Percentiles rank a stretch among this genome's conserved stretches.
Evolutionary conservation across 2,113 vertebrate genomes (phyloP).

Genomic region (Podarcis muralis): DNA sequence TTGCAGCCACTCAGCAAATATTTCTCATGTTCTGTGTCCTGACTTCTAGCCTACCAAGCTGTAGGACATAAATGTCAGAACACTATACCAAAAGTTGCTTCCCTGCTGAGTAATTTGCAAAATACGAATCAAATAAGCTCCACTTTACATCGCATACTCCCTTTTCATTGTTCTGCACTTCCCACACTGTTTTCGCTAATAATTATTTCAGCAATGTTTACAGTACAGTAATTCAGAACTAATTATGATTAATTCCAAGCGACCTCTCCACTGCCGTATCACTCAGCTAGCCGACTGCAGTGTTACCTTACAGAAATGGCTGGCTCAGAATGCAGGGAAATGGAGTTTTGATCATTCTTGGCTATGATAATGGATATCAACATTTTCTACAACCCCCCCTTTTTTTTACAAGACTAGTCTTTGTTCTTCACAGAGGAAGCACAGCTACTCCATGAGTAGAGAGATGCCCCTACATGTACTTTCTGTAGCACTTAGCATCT

Average conservation of each 20-base stretch:
- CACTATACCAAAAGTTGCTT: neutral
- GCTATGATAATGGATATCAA: neutral
- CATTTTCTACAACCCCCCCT: neutral
- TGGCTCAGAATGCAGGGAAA: neutral
- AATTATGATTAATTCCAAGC: neutral
- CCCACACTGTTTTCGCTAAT: neutral
- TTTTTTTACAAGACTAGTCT: neutral
- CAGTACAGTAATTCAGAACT: neutral
- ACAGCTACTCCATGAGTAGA: neutral
- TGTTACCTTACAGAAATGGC: neutral
- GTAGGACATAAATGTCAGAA: neutral
- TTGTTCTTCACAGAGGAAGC: slow-evolving; percentile 1
- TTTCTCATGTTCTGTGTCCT: neutral
- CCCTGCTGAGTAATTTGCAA: slow-evolving; percentile 2
- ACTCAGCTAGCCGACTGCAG: neutral
- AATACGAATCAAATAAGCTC: slow-evolving; percentile 21
- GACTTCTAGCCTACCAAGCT: neutral
- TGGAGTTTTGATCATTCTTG: neutral
- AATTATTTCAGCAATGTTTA: slow-evolving; percentile 13
- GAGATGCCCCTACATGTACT: neutral
- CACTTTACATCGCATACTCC: neutral
- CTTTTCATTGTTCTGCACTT: slow-evolving; percentile 26
- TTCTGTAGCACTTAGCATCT: neutral
- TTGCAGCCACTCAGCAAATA: neutral
- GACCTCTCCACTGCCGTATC: neutral